Conservation (phyloP, 1,140 invertebrate species). For the Paraescarpia echinospica region DNA sequence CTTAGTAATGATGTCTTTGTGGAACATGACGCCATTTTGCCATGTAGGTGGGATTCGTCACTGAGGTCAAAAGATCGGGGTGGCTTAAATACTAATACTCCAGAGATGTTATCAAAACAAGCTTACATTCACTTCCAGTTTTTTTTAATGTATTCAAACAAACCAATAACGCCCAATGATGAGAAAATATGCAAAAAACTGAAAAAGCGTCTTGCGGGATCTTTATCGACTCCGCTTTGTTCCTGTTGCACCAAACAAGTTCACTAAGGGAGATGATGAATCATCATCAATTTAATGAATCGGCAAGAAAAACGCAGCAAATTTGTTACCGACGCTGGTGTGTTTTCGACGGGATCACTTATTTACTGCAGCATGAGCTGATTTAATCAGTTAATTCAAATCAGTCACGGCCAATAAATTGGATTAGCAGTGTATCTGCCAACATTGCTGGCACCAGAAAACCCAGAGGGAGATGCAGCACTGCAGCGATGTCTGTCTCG, state of each 20-base stretch:
- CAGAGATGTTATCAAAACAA: neutral
- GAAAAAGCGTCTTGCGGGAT: neutral
- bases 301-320: neutral
- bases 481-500: neutral
- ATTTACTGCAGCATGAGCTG: neutral
- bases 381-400: conserved; percentile 7
- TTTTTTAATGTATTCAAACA: neutral
- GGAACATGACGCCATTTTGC: neutral
- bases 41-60: neutral
- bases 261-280: neutral
- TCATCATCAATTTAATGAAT: neutral
- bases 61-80: neutral
- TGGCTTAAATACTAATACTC: neutral
- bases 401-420: neutral
- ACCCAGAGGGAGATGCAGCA: neutral
- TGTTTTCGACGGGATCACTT: neutral
- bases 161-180: neutral
- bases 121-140: neutral
- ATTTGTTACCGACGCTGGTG: neutral
- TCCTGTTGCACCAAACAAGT: neutral
- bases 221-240: neutral
- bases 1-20: neutral
- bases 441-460: neutral
- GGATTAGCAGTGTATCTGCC: neutral
- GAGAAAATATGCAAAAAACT: neutral